Percentiles rank a stretch among this genome's conserved stretches.
Evolutionary conservation across 2,113 vertebrate genomes (phyloP).

Genomic region (Eulemur macaco): DNA sequence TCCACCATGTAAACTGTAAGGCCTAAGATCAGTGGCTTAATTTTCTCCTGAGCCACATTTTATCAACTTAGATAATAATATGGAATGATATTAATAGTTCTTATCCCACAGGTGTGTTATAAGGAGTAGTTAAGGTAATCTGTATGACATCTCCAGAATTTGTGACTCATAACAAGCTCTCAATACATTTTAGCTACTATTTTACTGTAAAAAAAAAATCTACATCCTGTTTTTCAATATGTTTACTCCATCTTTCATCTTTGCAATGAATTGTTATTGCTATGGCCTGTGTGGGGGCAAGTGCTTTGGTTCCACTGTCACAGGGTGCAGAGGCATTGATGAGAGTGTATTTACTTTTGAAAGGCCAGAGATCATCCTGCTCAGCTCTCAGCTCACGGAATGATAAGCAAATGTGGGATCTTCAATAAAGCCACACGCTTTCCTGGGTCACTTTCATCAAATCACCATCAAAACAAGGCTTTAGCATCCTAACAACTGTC

Average conservation of each 20-base stretch:
- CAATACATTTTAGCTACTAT: background rate
- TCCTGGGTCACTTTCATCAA: background rate
- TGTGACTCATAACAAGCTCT: background rate
- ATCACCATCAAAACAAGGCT: background rate
- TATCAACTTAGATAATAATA: background rate
- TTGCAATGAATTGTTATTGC: background rate
- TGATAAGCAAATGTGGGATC: rapidly evolving
- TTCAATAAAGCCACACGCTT: background rate
- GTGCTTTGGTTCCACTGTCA: background rate
- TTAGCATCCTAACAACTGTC: background rate
- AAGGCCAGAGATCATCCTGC: background rate
- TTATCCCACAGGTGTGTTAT: background rate
- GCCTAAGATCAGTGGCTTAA: background rate
- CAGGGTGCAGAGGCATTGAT: rapidly evolving
- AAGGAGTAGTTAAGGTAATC: background rate
- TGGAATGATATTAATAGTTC: background rate
- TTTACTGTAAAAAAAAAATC: background rate
- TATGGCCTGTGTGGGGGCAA: rapidly evolving
- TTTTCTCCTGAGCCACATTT: background rate
- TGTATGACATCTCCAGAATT: no score
- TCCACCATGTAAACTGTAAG: background rate
- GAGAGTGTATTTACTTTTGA: background rate
- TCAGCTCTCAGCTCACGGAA: background rate
- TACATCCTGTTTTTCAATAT: background rate
- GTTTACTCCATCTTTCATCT: background rate